Percentiles rank a stretch among this genome's conserved stretches.
These are phyloP conservation scores for Rynchops niger DNA, from an alignment of 2,113 vertebrate genomes.

Conservation along the genomic window DNA sequence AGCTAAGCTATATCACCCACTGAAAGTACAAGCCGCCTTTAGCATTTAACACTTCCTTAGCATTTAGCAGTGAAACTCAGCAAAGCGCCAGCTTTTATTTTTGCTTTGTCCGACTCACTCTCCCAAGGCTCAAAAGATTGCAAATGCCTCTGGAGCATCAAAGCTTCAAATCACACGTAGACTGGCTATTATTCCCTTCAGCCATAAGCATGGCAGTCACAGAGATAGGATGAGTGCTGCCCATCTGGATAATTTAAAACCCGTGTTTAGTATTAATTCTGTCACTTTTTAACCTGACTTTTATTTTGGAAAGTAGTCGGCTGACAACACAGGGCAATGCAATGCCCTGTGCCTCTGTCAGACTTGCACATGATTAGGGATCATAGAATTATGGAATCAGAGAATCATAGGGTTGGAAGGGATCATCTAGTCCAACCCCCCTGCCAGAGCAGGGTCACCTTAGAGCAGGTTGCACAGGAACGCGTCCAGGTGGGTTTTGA, in stretches of 20 bases:
- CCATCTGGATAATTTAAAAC: not conserved
- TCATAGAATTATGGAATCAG: not conserved
- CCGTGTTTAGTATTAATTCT: not conserved
- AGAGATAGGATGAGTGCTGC: not conserved
- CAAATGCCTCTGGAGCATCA: slow-evolving; percentile 4
- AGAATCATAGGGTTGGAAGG: too few species aligned
- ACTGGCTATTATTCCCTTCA: not conserved
- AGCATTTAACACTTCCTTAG: slow-evolving; percentile 24
- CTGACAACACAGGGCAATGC: not conserved
- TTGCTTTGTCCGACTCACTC: not conserved
- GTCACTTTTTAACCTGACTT: not conserved
- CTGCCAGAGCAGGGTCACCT: too few species aligned
- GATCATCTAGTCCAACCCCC: too few species aligned
- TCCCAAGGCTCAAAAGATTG: slow-evolving; percentile 5
- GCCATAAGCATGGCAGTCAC: not conserved
- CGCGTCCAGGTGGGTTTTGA: too few species aligned
- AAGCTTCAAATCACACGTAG: not conserved
- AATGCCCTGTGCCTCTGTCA: not conserved
- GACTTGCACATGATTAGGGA: not conserved
- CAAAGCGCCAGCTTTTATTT: not conserved
- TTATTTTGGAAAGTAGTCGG: not conserved
- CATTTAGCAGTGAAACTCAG: not conserved
- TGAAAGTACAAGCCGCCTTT: not conserved
- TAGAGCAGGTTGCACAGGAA: too few species aligned
- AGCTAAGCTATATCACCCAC: not conserved